phyloP scores from a whole-genome alignment of 1,140 invertebrate genomes.

The Drosophila triauraria region DNA sequence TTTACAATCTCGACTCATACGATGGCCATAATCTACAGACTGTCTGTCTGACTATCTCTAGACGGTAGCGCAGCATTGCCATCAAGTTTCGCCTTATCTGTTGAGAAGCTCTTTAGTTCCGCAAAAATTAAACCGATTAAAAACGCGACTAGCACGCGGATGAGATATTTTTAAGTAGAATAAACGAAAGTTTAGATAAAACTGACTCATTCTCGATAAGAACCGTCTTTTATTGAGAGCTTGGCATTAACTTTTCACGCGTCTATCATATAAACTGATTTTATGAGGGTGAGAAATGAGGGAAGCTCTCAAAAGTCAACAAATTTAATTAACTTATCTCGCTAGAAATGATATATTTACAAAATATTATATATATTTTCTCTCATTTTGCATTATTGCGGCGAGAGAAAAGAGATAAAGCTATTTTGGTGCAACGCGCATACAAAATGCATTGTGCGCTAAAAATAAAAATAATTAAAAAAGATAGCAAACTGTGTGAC shows the following conservation, averaged over 20 bases:
- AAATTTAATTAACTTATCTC: slow-evolving; percentile 1
- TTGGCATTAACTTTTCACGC: slow-evolving; percentile 14
- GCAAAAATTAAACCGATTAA: slow-evolving; percentile 10
- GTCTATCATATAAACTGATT: slow-evolving; percentile 6
- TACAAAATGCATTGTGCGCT: slow-evolving; percentile 44
- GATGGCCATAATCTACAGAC: slow-evolving; percentile 41
- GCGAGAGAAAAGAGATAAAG: slow-evolving; percentile 19
- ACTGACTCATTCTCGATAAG: slow-evolving; percentile 17
- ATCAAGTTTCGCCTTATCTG: slow-evolving; percentile 35
- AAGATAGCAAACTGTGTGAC: slow-evolving; percentile 33
- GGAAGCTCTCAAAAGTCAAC: slow-evolving; percentile 1
- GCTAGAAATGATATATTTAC: background rate
- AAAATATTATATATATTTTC: background rate
- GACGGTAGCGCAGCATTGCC: slow-evolving; percentile 11
- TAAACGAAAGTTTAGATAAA: slow-evolving; percentile 4
- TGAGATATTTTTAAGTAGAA: background rate
- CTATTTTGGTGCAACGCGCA: slow-evolving; percentile 43
- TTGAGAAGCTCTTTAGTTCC: slow-evolving; percentile 22
- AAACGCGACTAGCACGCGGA: slow-evolving; percentile 19
- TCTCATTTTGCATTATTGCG: slow-evolving; percentile 9
- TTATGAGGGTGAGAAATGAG: slow-evolving; percentile 20
- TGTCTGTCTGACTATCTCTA: slow-evolving; percentile 41
- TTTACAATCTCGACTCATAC: slow-evolving; percentile 18
- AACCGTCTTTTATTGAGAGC: background rate
- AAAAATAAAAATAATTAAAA: slow-evolving; percentile 53